Conservation (phyloP, 1,140 invertebrate genomes). For the Cherax destructor region DNA sequence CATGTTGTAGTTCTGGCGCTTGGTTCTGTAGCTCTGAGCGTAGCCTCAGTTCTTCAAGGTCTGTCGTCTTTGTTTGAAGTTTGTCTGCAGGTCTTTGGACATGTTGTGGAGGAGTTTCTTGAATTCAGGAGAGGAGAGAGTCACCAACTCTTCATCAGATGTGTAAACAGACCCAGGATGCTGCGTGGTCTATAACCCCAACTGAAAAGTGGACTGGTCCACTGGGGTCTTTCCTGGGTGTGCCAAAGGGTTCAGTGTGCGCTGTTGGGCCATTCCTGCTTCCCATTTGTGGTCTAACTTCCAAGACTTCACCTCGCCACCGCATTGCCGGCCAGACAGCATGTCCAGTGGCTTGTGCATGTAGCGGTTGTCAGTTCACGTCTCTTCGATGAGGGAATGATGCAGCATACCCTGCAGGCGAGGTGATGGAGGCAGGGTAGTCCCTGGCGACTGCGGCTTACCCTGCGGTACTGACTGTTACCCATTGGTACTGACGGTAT, state of each 20-base stretch:
- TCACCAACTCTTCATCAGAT: slow-evolving; percentile 92
- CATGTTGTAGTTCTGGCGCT: slow-evolving; percentile 89
- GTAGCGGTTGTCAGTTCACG: slow-evolving; percentile 62
- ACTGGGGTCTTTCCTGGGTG: slow-evolving; percentile 35
- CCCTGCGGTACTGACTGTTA: slow-evolving; percentile 56
- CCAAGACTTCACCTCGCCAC: slow-evolving; percentile 70
- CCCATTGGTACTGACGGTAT: too few species aligned
- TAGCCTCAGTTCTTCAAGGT: slow-evolving; percentile 99
- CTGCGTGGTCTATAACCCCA: slow-evolving; percentile 30
- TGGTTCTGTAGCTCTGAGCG: slow-evolving; percentile 97
- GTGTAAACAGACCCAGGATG: slow-evolving; percentile 75
- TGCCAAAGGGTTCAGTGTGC: slow-evolving; percentile 35
- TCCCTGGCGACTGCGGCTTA: slow-evolving; percentile 62
- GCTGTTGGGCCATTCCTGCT: slow-evolving; percentile 26
- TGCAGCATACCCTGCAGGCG: slow-evolving; percentile 59
- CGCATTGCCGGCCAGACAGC: slow-evolving; percentile 77
- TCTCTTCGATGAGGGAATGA: slow-evolving; percentile 67
- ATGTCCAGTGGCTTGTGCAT: slow-evolving; percentile 85
- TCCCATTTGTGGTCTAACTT: slow-evolving; percentile 59
- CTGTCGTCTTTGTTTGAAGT: slow-evolving; percentile 95
- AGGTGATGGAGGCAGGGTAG: slow-evolving; percentile 67
- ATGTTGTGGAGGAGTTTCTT: slow-evolving; percentile 96
- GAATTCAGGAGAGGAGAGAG: slow-evolving; percentile 93
- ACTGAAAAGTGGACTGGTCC: slow-evolving; percentile 34
- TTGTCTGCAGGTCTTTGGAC: slow-evolving; percentile 90